phyloP scores from a whole-genome alignment of 2,113 vertebrate genomes.

The Tympanuchus pallidicinctus region DNA sequence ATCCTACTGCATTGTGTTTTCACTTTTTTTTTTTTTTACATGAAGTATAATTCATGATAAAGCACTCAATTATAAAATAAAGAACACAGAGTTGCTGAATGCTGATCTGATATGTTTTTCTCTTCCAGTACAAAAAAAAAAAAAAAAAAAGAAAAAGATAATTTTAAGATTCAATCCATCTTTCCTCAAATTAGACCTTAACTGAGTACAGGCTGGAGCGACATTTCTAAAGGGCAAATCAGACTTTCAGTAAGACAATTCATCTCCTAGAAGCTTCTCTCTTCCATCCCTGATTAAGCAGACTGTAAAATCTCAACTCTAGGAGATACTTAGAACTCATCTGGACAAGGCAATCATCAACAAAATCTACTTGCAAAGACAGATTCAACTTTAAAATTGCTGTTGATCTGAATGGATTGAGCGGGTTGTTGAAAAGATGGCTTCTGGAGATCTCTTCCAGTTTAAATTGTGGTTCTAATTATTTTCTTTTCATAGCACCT shows the following conservation, averaged over 20 bases:
- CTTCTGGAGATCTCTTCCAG: not conserved
- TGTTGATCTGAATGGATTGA: not conserved
- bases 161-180: not conserved
- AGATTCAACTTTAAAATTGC: not conserved
- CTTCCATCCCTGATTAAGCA: not conserved
- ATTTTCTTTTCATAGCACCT: not conserved
- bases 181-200: not conserved
- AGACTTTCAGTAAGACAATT: not conserved
- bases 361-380: not conserved
- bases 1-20: not conserved
- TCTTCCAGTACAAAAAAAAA: not conserved
- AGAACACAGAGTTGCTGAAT: not conserved
- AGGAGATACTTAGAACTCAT: not conserved
- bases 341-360: not conserved
- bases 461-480: not conserved
- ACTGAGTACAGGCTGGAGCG: not conserved
- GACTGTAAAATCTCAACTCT: not conserved
- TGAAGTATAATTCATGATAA: not conserved
- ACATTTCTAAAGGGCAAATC: accelerated
- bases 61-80: not conserved
- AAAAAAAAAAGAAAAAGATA: not conserved
- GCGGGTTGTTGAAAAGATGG: not conserved
- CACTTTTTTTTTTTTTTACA: not conserved
- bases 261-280: accelerated
- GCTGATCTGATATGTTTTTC: not conserved